Evolutionary conservation across 2,888 invertebrate genomes (phyloP).

Genomic region (Acanthosepion lycidas): DNA sequence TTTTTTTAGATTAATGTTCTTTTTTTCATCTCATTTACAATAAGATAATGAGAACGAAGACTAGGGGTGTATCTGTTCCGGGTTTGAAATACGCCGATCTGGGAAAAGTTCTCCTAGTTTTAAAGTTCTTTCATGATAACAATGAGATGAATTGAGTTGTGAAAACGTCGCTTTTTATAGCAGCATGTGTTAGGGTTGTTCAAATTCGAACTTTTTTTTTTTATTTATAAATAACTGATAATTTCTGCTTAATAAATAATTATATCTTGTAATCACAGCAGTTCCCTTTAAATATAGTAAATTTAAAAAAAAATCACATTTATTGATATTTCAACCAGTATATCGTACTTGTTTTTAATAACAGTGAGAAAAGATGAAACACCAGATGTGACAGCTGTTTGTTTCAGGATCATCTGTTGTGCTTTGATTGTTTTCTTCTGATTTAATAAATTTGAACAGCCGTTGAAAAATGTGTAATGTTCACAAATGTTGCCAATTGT

Average conservation of each 20-base stretch:
- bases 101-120: background rate
- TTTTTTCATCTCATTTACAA: background rate
- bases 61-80: background rate
- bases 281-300: too few relatives aligned
- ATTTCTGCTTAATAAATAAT: too few relatives aligned
- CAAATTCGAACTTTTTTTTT: too few relatives aligned
- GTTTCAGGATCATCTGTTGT: background rate
- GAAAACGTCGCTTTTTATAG: background rate
- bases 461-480: background rate
- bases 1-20: background rate
- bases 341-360: too few relatives aligned
- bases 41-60: background rate
- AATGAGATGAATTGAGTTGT: background rate
- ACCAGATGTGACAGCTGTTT: background rate
- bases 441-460: background rate
- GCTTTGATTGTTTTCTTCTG: background rate
- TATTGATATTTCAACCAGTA: too few relatives aligned
- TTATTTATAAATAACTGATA: background rate
- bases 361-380: background rate
- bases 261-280: too few relatives aligned
- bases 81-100: constrained; percentile 3
- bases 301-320: too few relatives aligned
- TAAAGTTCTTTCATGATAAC: background rate
- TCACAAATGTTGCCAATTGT: background rate
- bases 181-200: background rate